phyloP scores from a whole-genome alignment of 2,797 vertebrate genomes.

The Syngnathus acus region DNA sequence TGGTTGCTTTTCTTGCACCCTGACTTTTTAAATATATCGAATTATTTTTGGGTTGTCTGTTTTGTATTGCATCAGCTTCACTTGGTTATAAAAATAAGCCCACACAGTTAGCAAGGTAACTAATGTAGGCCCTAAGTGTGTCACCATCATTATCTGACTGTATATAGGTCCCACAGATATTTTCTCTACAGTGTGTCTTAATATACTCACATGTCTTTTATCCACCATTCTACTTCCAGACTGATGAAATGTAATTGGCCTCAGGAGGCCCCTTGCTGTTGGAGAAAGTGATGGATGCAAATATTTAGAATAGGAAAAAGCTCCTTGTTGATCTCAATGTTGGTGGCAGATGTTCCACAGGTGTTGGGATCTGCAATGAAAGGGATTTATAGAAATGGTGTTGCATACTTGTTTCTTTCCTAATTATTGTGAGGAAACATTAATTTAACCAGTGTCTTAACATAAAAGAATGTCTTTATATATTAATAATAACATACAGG shows the following conservation, averaged over 20 bases:
- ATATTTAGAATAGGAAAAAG: conserved; percentile 38
- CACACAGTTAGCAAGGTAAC: background rate
- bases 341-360: background rate
- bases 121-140: conserved; percentile 22
- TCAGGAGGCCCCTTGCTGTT: conserved; percentile 45
- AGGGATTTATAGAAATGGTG: no score
- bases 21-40: background rate
- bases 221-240: conserved; percentile 57
- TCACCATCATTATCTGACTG: conserved; percentile 39
- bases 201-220: conserved; percentile 55
- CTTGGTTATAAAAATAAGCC: background rate
- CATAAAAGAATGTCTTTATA: no score
- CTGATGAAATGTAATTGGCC: conserved; percentile 67
- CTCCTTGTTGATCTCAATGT: conserved; percentile 27
- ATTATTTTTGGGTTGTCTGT: background rate
- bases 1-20: background rate
- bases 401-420: no score
- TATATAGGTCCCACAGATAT: conserved; percentile 36
- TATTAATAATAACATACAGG: no score
- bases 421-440: no score
- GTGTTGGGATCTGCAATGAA: background rate
- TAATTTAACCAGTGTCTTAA: no score
- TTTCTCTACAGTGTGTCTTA: conserved; percentile 44
- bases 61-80: background rate
- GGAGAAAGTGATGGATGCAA: conserved; percentile 42